Base-by-base conservation (phyloP, 2,797 vertebrate species). In the Dryobates pubescens region DNA sequence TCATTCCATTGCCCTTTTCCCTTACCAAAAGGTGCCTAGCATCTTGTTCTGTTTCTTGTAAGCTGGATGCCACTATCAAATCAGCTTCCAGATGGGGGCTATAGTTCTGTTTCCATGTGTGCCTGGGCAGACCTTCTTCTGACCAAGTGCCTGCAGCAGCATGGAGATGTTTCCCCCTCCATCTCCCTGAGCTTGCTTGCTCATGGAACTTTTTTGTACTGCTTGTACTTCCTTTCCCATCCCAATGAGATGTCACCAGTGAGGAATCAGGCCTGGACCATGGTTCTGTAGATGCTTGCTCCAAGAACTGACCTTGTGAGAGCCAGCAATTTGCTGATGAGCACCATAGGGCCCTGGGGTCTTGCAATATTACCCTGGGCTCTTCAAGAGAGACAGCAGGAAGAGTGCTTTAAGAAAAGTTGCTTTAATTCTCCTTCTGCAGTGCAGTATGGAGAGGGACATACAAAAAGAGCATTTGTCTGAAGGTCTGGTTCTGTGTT, bases 21-120 rank as follows among this genome's bases (percentile, higher is more conserved):
- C 68, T 26, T 82, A 10, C 57, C 53, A 19, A 14, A 51, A 27
- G 22, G 13, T 1, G 0, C 1, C 10, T 17, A 38, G 59, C 15
- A 24, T 30, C 41, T 32, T 41, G 6, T 18, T 38, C 16, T 29
- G 19, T 14, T 34, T 9, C 7, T 2, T 1, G 4, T 53, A 43
- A 29, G 20, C 47, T 51, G 26, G 20, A 0, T 27, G 49, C 24
- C 3, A 0, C 57, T 43, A 7, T 3, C 12, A 24, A 61, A 18
- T n/a, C 10, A 20, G 16, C 17, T 24, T 65, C 29, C 17, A 58
- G 41, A 5, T 4, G 4, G 23, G 27, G 6, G 4, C 26, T 54
- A 17, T 51, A 29, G 11, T 13, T 61, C 18, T 71, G 30, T 10
- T 56, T 76, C 63, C 10, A 0, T 4, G 6, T 0, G 0, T 65